Conservation (phyloP, 2,797 vertebrate genomes). For the Capromys pilorides region DNA sequence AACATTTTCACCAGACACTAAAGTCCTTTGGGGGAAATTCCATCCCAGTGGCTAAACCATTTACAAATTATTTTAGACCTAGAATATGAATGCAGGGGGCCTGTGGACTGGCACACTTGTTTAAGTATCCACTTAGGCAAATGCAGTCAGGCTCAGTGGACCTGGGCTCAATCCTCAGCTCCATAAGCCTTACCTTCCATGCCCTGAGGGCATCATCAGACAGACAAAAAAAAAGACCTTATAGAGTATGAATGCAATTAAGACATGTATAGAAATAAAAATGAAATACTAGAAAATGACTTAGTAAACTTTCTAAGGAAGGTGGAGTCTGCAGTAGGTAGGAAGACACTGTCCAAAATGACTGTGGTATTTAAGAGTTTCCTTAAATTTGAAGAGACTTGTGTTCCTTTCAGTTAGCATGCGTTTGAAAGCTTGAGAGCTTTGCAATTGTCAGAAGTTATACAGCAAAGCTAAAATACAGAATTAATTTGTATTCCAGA, state of each 20-base stretch:
- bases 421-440: conserved; percentile 4
- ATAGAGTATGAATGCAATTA: conserved; percentile 22
- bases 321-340: neutral
- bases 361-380: fast-evolving
- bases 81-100: neutral
- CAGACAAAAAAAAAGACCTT: no score
- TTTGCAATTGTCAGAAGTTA: conserved; percentile 53
- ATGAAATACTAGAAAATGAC: conserved; percentile 22
- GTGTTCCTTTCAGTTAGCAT: neutral
- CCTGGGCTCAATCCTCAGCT: no score
- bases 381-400: neutral
- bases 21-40: neutral
- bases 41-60: neutral
- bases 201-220: no score
- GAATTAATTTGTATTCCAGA: conserved; percentile 62
- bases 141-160: no score
- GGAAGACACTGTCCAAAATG: neutral
- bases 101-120: no score
- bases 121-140: no score
- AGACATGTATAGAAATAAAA: conserved; percentile 32
- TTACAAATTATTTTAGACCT: neutral
- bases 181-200: no score
- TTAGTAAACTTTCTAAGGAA: conserved; percentile 36
- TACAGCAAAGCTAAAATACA: conserved; percentile 45
- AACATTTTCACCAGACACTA: conserved; percentile 3